Base-by-base conservation (phyloP, 1,140 invertebrate genomes). In the Papilio polyxenes region DNA sequence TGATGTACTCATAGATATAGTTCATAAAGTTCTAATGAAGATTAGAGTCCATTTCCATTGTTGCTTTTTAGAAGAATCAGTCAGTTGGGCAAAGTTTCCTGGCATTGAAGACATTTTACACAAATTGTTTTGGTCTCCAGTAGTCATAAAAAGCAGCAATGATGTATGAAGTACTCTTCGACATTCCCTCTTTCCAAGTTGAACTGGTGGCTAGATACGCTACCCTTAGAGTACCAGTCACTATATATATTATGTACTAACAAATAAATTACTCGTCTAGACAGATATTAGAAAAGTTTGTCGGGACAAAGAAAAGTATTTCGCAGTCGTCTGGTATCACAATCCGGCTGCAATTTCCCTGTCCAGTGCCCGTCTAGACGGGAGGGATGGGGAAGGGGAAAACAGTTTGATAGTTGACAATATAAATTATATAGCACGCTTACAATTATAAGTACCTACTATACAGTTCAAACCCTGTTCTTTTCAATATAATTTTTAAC, bases 251-350 rank as follows among this genome's bases (percentile, higher is more conserved):
- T 20, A 31, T 40, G 40, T 72, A 72, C 65, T 72, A 40, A 72
- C 65, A 72, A 72, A 65, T 65, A 65, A 65, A 72, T 72, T 37
- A 72, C 65, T 23, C 31, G 65, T 72, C 65, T 72, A 72, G 65
- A 72, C 65, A 17, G 65, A 72, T 72, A 72, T 72, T 72, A 72
- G 65, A 72, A 72, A 72, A 72, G 23, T 72, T 72, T 65, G 23
- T 31, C 65, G 31, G 65, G 31, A 72, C 65, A 72, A 72, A 62
- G 59, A 20, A 62, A 62, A 72, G 65, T 72, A 72, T 72, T 72
- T 72, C 65, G 65, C 31, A 72, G 65, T 37, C 31, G 65, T 72
- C 65, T 72, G 65, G 65, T 72, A 37, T 72, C 13, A 72, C 65
- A 37, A 37, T 72, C 31, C 65, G 65, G 23, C 23, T 72, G 65